Percentiles rank a stretch among this genome's conserved stretches.
phyloP scores from a whole-genome alignment of 1,140 invertebrate genomes.

The Antheraea mylitta region DNA sequence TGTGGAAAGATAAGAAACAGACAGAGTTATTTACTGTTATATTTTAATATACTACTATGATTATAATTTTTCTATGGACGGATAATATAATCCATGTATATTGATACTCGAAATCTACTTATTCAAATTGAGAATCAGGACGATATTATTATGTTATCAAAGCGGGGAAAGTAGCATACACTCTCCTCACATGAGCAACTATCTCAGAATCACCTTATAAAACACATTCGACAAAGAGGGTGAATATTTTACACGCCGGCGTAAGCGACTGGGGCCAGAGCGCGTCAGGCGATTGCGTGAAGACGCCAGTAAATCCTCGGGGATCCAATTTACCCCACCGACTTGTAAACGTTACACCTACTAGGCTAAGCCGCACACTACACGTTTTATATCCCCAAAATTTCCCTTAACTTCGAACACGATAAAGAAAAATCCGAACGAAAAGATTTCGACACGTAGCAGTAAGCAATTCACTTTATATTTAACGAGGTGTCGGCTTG shows the following conservation, averaged over 20 bases:
- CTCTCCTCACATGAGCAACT: constrained; percentile 12
- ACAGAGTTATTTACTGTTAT: too few species aligned
- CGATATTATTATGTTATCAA: constrained; percentile 1
- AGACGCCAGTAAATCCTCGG: constrained; percentile 57
- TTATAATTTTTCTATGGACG: not conserved
- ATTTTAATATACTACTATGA: not conserved
- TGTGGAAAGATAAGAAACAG: too few species aligned
- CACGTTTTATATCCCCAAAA: constrained; percentile 43
- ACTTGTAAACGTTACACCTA: constrained; percentile 43
- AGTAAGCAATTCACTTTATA: constrained; percentile 15
- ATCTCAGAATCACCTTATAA: constrained; percentile 32
- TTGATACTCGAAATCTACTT: not conserved
- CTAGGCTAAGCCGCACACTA: constrained; percentile 41
- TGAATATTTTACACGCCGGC: constrained; percentile 61
- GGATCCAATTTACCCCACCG: constrained; percentile 63
- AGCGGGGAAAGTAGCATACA: not conserved
- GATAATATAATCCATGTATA: not conserved
- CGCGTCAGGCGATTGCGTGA: constrained; percentile 35
- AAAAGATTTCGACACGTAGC: constrained; percentile 17
- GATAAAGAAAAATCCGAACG: constrained; percentile 32
- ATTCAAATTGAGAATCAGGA: not conserved
- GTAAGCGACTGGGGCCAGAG: constrained; percentile 38
- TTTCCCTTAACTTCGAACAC: constrained; percentile 42
- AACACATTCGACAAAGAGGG: constrained; percentile 39
- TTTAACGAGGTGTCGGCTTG: not conserved